phyloP scores from a whole-genome alignment of 2,888 invertebrate species.

The Mellilla xanthometata region DNA sequence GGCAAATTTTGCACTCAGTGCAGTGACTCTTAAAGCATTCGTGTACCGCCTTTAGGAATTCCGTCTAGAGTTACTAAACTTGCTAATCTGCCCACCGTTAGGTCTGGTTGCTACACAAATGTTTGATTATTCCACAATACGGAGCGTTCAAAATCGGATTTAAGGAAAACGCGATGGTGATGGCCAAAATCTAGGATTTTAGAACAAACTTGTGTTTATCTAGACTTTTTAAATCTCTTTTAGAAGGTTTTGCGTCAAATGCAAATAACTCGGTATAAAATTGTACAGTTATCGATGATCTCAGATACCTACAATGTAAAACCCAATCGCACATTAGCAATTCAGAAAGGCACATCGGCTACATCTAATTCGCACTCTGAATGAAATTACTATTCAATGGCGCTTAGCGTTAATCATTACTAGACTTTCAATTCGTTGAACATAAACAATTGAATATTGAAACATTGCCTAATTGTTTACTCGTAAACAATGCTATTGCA shows the following conservation, averaged over 20 bases:
- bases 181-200: too few species aligned
- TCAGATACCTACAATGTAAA: background rate
- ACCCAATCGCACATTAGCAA: background rate
- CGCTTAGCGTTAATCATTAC: background rate
- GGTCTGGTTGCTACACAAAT: conserved; percentile 13
- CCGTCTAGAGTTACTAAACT: conserved; percentile 14
- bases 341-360: background rate
- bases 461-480: too few species aligned
- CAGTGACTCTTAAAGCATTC: background rate
- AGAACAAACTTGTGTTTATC: too few species aligned
- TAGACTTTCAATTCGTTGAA: background rate
- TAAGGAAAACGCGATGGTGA: too few species aligned
- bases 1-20: background rate
- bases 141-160: too few species aligned
- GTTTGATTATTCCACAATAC: conserved; percentile 13
- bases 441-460: too few species aligned
- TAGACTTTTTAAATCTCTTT: too few species aligned
- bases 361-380: background rate
- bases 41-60: conserved; percentile 7
- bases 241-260: too few species aligned
- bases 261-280: too few species aligned
- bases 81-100: conserved; percentile 17
- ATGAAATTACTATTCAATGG: background rate
- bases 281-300: too few species aligned
- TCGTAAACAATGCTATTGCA: too few species aligned